Evolutionary conservation across 2,888 invertebrate genomes (phyloP), one percentile per base, ranked within the genome.

Genomic region (Adelognathus sp.): DNA sequence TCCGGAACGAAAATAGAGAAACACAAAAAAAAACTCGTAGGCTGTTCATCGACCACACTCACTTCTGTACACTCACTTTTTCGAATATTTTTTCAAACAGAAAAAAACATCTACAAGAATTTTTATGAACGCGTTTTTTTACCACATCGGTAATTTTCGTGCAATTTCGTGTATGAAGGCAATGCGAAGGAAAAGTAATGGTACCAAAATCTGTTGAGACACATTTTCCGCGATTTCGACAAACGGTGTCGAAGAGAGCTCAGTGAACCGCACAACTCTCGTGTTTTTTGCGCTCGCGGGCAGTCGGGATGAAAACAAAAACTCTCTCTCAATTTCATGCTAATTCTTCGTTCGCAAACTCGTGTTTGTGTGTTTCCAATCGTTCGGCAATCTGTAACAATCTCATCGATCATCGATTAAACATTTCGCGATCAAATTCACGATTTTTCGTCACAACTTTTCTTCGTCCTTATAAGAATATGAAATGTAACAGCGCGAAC

Each of bases 81-180:
- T 75, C 79, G 74, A 79, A 70, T 74, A 79, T 79, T 79, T 74
- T 79, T 75, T 71, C n/a, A n/a, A n/a, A n/a, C n/a, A n/a, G n/a
- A n/a, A n/a, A n/a, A 74, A 70, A 74, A 33, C 52, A 60, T 58
- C 63, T 69, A 52, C 11, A 29, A 50, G 64, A 27, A 44, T 73
- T 73, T 73, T 64, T 74, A 50, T 50, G 74, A 58, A 74, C 70
- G 50, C 74, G 74, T 58, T 74, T 63, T 52, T 63, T 33, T 46
- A 64, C 46, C 14, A 33, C 18, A 56, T 7, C n/a, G n/a, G n/a
- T n/a, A n/a, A n/a, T n/a, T n/a, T n/a, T n/a, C n/a, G n/a, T n/a
- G n/a, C n/a, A n/a, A n/a, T n/a, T n/a, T n/a, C n/a, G n/a, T n/a
- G n/a, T n/a, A n/a, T n/a, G n/a, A n/a, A n/a, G n/a, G n/a, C n/a